Base-by-base conservation (phyloP, 2,113 vertebrate genomes). In the Pachyramphus minor region DNA sequence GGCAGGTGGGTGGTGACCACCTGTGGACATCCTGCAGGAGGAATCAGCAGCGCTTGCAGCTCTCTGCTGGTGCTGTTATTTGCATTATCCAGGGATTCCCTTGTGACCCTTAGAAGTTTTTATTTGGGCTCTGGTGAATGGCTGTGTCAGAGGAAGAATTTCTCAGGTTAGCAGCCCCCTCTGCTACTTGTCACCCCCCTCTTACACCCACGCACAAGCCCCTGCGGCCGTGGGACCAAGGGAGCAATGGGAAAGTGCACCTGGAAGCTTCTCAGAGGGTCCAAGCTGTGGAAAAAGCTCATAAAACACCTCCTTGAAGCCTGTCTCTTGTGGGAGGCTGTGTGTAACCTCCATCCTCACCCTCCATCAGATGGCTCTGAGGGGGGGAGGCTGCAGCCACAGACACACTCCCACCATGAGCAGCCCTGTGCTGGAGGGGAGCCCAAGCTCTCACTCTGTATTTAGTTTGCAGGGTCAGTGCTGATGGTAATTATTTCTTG, bases 261-360 rank as follows among this genome's bases (percentile, higher is more conserved):
- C 88, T 91, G 88, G 82, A 87, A 89, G 60, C 31, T 87, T 58
- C 92, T 89, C 88, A 31, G 88, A 94, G 77, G 37, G 39, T 28
- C 78, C 31, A 41, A 50, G 50, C 56, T 17, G 5, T 85, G 79
- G 62, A 85, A 75, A 82, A 94, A 83, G 19, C 77, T 89, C 84
- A 58, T 89, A 84, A 84, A 94, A 91, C 92, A 87, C 87, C 87
- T 95, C 73, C 77, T 84, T 37, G 81, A 78, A 84, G 93, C 18
- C 64, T 53, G 82, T 52, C 41, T 56, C 69, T n/a, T 71, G 79
- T 1, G 16, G 44, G 33, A 56, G 55, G 59, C 73, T 77, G 77
- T 66, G 81, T n/a, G 55, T 49, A 87, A 60, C 55, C 81, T 91
- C 87, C 87, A 31, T 81, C 73, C 84, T 86, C 87, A 52, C 80